Evolutionary conservation across 2,113 vertebrate genomes (phyloP), one percentile per base, ranked within the genome.

Genomic region (Oxyruncus cristatus): DNA sequence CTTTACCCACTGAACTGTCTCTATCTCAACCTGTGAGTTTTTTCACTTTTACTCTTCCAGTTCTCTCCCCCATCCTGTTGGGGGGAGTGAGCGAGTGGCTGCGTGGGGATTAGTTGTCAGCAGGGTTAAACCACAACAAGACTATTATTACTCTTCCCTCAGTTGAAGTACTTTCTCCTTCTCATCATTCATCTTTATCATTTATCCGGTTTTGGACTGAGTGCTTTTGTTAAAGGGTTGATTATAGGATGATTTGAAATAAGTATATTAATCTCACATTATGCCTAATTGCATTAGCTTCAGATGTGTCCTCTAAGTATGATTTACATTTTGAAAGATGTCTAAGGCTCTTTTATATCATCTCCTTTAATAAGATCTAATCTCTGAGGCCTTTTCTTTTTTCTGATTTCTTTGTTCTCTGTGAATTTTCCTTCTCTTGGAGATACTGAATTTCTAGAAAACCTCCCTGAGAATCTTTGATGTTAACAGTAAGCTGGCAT

Each of bases 201-300:
- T 61, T 82, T 91, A 88, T 66, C 52, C n/a, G 2, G 9, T 70
- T 92, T 73, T 80, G 75, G 85, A 82, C 50, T 5, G 12, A 88
- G 74, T 76, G 62, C 62, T 84, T 92, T 93, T 12, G 4, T 94
- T 93, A 91, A 89, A 70, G 76, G 27, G 37, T 37, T 96, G 77
- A 94, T 95, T 95, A 91, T 41, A 89, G 66, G 61, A 63, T 94
- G 89, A 97, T 94, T 66, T 89, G 71, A 82, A 95, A 65, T 67
- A 79, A 94, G 85, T 82, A 35, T 52, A 96, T 94, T 96, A 95
- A 92, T 96, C 81, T 85, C 75, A 85, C 71, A 88, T 95, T 94
- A 93, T 58, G 49, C 35, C 46, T 96, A 95, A 95, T 75, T 92
- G 71, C 76, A 93, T 95, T 95, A 96, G 49, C 71, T 95, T 93